These are phyloP conservation scores for Notothenia coriiceps DNA, from an alignment of 2,113 vertebrate genomes.

Conservation along the genomic window DNA sequence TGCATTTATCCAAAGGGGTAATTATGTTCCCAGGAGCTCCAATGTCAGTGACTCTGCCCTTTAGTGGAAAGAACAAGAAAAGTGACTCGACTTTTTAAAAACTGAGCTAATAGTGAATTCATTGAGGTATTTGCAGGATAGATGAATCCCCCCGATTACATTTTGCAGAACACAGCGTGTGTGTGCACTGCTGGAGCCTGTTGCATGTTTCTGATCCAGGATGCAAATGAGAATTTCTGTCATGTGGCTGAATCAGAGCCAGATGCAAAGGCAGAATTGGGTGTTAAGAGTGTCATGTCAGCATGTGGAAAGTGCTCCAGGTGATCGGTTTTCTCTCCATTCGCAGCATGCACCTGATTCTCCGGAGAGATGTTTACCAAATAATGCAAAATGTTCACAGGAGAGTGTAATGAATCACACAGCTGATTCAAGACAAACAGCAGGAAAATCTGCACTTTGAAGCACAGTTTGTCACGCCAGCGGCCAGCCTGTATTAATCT, in stretches of 20 bases:
- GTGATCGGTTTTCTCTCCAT: slow-evolving; percentile 62
- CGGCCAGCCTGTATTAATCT: slow-evolving; percentile 44
- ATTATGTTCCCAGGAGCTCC: slow-evolving; percentile 38
- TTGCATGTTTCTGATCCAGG: slow-evolving; percentile 63
- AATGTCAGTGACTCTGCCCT: slow-evolving; percentile 32
- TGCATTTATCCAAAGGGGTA: slow-evolving; percentile 22
- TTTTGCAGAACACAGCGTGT: slow-evolving; percentile 16
- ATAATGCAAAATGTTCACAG: slow-evolving; percentile 39
- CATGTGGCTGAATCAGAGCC: slow-evolving; percentile 55
- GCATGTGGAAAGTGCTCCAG: slow-evolving; percentile 47
- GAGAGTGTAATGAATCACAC: slow-evolving; percentile 29
- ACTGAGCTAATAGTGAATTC: slow-evolving; percentile 7
- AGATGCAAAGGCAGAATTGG: slow-evolving; percentile 71
- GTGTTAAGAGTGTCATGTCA: slow-evolving; percentile 73
- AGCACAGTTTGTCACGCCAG: slow-evolving; percentile 50
- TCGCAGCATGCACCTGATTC: slow-evolving; percentile 20
- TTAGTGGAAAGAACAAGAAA: not conserved
- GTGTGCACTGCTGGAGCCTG: slow-evolving; percentile 49
- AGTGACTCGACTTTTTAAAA: slow-evolving; percentile 5
- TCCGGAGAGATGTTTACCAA: slow-evolving; percentile 25
- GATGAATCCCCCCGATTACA: not conserved
- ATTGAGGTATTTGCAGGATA: not conserved
- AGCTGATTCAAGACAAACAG: slow-evolving; percentile 43
- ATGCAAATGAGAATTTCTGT: slow-evolving; percentile 48
- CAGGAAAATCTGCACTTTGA: slow-evolving; percentile 47